Percentiles rank a stretch among this genome's conserved stretches.
Conservation (phyloP, 2,888 invertebrate species). For the Stratiomys singularior region DNA sequence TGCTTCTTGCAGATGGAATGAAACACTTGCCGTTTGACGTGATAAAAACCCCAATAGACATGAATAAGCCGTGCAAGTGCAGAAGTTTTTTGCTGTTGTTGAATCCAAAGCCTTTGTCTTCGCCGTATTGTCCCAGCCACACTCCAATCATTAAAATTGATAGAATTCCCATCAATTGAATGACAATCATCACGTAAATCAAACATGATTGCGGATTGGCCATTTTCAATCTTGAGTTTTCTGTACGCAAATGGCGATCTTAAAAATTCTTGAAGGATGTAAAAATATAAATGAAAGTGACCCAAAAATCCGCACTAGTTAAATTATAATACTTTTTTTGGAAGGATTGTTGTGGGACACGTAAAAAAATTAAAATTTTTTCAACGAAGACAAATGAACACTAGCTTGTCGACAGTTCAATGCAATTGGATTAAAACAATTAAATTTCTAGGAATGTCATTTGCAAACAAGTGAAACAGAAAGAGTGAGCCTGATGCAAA, state of each 20-base stretch:
- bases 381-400: constrained; percentile 24
- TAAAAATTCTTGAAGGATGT: neutral
- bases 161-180: constrained; percentile 16
- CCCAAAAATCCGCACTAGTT: constrained; percentile 9
- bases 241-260: neutral
- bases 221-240: constrained; percentile 1
- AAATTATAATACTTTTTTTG: constrained; percentile 25
- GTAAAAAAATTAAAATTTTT: constrained; percentile 33
- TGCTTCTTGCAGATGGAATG: no score
- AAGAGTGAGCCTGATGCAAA: no score
- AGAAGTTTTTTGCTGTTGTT: neutral
- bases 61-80: constrained; percentile 22
- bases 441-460: neutral
- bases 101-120: constrained; percentile 11
- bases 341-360: constrained; percentile 9
- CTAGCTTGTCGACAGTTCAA: constrained; percentile 26
- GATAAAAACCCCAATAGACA: constrained; percentile 28
- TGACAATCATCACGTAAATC: constrained; percentile 35
- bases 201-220: constrained; percentile 20
- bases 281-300: constrained; percentile 7
- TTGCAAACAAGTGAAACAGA: neutral
- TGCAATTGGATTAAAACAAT: constrained; percentile 41
- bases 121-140: constrained; percentile 23
- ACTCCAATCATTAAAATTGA: neutral
- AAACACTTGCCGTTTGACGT: neutral